Base-by-base conservation (phyloP, 2,797 vertebrate genomes). In the Microctenopoma lineatum region DNA sequence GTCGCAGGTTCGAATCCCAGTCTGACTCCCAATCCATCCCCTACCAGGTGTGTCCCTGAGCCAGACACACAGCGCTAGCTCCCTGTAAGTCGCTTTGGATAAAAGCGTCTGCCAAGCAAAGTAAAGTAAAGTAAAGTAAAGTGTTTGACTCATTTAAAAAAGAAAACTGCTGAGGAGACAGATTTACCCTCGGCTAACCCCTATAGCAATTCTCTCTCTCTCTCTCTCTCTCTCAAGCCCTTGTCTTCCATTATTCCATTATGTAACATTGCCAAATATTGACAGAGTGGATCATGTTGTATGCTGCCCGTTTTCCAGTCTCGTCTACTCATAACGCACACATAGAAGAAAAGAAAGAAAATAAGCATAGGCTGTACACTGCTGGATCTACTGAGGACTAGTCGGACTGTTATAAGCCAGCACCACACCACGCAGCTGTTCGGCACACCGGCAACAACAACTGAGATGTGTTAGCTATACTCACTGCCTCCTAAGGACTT, bases 401-500 rank as follows among this genome's bases (percentile, higher is more conserved):
- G 14, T 39, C 18, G 7, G 38, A 62, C 64, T 47, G 41, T 12
- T 46, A 46, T 2, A 10, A 56, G n/a, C 9, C 60, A 39, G 62
- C 14, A 67, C 39, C 11, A 9, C 7, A 51, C 72, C 72, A 45
- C 14, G 21, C 44, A 51, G 73, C 79, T 73, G 64, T 67, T 79
- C 50, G 50, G 39, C 58, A 75, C 4, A 67, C 50, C 54, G 53
- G 46, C 54, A 62, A 62, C 77, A 59, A 62, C 63, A 61, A 68
- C 73, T 53, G 63, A 9, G 54, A 60, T 69, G 61, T 64, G 65
- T 66, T 64, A 58, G 73, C 70, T 79, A 84, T 96, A 98, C 98
- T 98, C 96, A 99, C 97, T 95, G 88, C 95, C 97, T 94, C 97
- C 97, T 93, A 98, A 98, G 88, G 97, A 98, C 95, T 98, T 99